These are phyloP conservation scores for Caenorhabditis doughertyi DNA, from an alignment of 2,888 invertebrate genomes.

Conservation along the genomic window DNA sequence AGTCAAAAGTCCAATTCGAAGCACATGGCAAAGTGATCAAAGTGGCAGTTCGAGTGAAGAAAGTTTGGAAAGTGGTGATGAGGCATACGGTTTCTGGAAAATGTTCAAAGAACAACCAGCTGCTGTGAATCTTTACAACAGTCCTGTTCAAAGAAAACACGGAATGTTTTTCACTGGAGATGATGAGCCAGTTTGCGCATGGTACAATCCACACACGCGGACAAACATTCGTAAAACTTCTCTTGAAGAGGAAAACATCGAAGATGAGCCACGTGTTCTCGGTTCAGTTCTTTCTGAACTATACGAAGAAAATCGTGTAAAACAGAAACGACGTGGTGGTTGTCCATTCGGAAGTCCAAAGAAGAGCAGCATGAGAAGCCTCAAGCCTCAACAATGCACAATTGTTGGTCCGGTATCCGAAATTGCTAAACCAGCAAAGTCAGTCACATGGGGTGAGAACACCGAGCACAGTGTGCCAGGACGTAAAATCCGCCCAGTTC, in stretches of 20 bases:
- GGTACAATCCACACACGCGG: conserved; percentile 33
- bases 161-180: not conserved
- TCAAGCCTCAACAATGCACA: not conserved
- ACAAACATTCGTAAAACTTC: conserved; percentile 9
- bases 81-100: conserved; percentile 22
- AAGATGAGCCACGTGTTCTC: not conserved
- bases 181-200: not conserved
- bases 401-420: not conserved
- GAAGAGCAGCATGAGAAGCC: not conserved
- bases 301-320: not conserved
- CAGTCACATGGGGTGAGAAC: conserved; percentile 29
- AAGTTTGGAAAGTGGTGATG: not conserved
- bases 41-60: too few relatives aligned
- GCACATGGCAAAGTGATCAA: not conserved
- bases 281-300: not conserved
- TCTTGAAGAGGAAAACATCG: not conserved
- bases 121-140: not conserved
- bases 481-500: not conserved
- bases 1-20: not conserved
- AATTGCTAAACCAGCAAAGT: not conserved
- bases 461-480: not conserved
- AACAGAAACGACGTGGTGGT: conserved; percentile 4
- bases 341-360: conserved; percentile 31
- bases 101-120: not conserved
- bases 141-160: not conserved